Percentiles rank a stretch among this genome's conserved stretches.
phyloP scores from a whole-genome alignment of 2,888 invertebrate genomes.

The Mythimna loreyi region DNA sequence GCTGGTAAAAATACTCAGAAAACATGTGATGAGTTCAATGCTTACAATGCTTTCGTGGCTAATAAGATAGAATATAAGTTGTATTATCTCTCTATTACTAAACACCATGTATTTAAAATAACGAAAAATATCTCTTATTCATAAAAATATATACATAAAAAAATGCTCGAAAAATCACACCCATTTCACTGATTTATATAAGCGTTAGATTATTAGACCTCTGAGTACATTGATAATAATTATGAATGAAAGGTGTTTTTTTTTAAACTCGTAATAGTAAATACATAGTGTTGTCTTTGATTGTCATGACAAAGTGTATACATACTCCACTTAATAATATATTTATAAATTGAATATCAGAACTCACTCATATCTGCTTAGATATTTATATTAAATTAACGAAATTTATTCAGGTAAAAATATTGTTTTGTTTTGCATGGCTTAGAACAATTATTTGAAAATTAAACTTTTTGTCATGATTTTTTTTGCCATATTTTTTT shows the following conservation, averaged over 20 bases:
- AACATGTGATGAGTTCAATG: conserved; percentile 81
- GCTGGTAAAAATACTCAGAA: conserved; percentile 83
- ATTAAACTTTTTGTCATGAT: conserved; percentile 5
- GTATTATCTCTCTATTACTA: conserved; percentile 76
- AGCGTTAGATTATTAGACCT: conserved; percentile 19
- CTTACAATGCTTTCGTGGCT: conserved; percentile 88
- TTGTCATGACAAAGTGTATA: conserved; percentile 84
- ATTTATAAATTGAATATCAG: conserved; percentile 76
- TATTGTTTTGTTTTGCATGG: conserved; percentile 23
- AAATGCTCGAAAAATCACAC: conserved; percentile 9
- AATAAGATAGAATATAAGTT: conserved; percentile 84
- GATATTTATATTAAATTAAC: conserved; percentile 72
- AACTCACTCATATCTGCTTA: conserved; percentile 87
- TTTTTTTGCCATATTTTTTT: conserved; percentile 40
- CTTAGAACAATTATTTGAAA: conserved; percentile 22
- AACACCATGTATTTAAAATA: conserved; percentile 49
- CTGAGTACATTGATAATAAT: conserved; percentile 20
- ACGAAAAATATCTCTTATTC: conserved; percentile 17
- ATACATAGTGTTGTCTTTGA: conserved; percentile 63
- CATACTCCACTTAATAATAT: conserved; percentile 78
- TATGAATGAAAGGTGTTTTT: conserved; percentile 22
- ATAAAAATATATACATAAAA: conserved; percentile 11
- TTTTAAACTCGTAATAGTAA: conserved; percentile 57
- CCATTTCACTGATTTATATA: background rate
- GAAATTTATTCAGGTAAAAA: conserved; percentile 19